Conservation (phyloP, 2,888 invertebrate genomes). For the Polyommatus icarus region DNA sequence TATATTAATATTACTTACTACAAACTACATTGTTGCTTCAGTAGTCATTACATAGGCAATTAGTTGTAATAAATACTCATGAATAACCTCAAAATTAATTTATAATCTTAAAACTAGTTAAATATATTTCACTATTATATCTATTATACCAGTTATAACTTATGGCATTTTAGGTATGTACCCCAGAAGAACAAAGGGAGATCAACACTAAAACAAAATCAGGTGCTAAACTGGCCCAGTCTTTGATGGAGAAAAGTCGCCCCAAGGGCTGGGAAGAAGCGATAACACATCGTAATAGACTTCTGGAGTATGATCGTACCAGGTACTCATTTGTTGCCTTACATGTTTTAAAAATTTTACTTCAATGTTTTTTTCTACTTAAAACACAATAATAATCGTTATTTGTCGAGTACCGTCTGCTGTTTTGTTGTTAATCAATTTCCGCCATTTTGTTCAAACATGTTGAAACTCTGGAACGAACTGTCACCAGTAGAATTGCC, state of each 20-base stretch:
- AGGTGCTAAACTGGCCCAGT: constrained; percentile 83
- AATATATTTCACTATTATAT: no score
- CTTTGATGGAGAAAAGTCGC: constrained; percentile 81
- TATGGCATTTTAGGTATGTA: constrained; percentile 80
- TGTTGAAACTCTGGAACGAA: neutral
- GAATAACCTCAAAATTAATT: neutral
- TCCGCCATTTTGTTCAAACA: neutral
- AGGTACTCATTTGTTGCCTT: constrained; percentile 65
- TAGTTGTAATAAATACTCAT: no score
- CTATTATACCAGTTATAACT: neutral
- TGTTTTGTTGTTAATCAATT: neutral
- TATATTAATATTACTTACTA: no score
- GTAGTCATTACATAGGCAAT: no score
- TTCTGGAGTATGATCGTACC: constrained; percentile 91
- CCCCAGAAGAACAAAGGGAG: constrained; percentile 85
- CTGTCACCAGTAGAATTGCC: no score
- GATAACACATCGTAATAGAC: constrained; percentile 86
- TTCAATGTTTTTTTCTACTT: neutral
- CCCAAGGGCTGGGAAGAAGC: constrained; percentile 85
- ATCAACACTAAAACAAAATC: constrained; percentile 84
- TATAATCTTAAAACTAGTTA: neutral
- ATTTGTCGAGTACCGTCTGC: neutral
- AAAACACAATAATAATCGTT: neutral
- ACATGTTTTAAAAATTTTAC: no score
- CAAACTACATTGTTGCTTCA: no score